Evolutionary conservation across 2,797 vertebrate species (phyloP).

Genomic region (Sebastolobus altivelis): DNA sequence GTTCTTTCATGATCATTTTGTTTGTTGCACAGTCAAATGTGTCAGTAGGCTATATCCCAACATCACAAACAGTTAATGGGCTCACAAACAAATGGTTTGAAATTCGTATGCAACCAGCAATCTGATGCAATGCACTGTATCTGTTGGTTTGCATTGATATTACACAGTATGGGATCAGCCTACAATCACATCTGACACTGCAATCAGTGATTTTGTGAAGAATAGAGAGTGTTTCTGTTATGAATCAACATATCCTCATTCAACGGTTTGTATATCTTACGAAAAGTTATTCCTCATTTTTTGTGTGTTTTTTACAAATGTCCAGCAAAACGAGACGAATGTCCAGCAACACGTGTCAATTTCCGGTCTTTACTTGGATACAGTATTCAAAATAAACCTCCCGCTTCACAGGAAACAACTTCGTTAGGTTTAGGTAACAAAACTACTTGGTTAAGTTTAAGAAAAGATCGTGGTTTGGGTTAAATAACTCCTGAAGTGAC

Average conservation of each 20-base stretch:
- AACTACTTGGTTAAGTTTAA: too few species aligned
- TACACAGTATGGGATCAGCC: neutral
- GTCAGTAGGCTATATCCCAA: neutral
- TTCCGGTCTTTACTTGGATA: too few species aligned
- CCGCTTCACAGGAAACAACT: too few species aligned
- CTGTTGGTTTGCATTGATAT: neutral
- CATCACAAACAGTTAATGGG: neutral
- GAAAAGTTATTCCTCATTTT: too few species aligned
- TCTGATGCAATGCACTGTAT: neutral
- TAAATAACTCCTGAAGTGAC: too few species aligned
- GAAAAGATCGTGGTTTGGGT: too few species aligned
- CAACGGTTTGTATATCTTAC: too few species aligned
- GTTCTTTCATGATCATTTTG: neutral
- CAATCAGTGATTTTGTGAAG: neutral
- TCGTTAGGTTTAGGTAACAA: too few species aligned
- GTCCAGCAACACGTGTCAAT: too few species aligned
- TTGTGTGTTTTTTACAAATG: too few species aligned
- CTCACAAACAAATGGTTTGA: neutral
- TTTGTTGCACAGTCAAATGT: slow-evolving; percentile 10
- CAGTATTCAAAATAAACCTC: too few species aligned
- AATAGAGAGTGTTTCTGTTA: neutral
- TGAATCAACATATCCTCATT: neutral
- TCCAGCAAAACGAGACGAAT: too few species aligned
- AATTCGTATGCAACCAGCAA: neutral
- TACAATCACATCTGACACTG: neutral